Base-by-base conservation (phyloP, 2,888 invertebrate species). In the Drosophila antonietae region DNA sequence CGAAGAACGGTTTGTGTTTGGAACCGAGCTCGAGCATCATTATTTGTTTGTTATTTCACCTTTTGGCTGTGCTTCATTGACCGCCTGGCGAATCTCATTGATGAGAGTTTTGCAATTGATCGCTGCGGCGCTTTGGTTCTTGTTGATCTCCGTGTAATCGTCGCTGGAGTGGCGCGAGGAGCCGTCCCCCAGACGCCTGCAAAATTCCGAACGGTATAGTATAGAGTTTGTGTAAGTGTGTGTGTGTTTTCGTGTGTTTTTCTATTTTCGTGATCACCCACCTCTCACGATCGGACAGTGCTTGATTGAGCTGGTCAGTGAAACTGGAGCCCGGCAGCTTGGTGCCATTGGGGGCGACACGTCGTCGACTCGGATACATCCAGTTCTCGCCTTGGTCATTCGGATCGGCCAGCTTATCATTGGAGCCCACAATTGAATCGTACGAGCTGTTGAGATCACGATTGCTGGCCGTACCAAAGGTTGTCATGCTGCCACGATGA, bases 71-170 rank as follows among this genome's bases (percentile, higher is more conserved):
- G 97, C 97, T 93, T 97, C 97, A 93, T 95, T 96, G 89, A 97
- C 97, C 86, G 97, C 97, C 93, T 96, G 96, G 76, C 97, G 95
- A 90, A 97, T 97, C 94, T 97, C 97, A 93, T 97, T 97, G 80
- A 97, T 95, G 82, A 97, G 94, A 91, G 96, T 96, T 93, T 97
- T 96, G 89, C 96, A 96, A 90, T 95, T 95, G 93, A 94, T 95
- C 93, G 95, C 95, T 81, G 95, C 95, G 82, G 95, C 95, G 81
- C 94, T 95, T 90, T 94, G 94, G 59, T 92, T 93, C 93, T 94
- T 94, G 91, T 94, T 95, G 78, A 95, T 93, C 91, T 95, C 95
- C 75, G 93, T 93, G 83, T 94, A 94, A 89, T 95, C 95, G 63
- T 94, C 95, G 65, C 95, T 95, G 91, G 95, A 95, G 88, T 94